Conservation (phyloP, 2,888 invertebrate genomes). For the Amblyjoppa fuscipennis region DNA sequence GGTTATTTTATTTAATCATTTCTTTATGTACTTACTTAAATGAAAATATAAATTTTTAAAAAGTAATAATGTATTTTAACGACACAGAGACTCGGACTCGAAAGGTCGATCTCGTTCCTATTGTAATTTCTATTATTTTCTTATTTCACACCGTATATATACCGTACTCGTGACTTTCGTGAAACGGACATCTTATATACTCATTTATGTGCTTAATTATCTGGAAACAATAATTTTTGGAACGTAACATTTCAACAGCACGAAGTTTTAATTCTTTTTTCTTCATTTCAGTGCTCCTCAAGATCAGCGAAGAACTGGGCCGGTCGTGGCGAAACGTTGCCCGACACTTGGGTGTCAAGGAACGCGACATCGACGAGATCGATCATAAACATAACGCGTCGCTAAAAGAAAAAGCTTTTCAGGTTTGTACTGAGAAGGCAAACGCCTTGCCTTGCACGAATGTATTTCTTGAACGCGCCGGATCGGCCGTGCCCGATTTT, state of each 20-base stretch:
- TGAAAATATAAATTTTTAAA: too few species aligned
- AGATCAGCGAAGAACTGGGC: constrained; percentile 77
- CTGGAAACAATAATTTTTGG: too few species aligned
- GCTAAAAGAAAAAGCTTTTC: constrained; percentile 74
- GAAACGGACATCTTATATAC: too few species aligned
- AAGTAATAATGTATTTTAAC: too few species aligned
- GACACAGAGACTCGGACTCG: too few species aligned
- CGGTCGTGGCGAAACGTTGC: constrained; percentile 79
- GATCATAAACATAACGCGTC: constrained; percentile 71
- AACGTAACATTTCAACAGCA: constrained; percentile 8
- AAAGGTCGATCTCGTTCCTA: too few species aligned
- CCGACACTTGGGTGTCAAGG: constrained; percentile 77
- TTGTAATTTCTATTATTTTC: too few species aligned
- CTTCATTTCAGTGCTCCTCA: constrained; percentile 74
- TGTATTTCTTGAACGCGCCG: constrained; percentile 14
- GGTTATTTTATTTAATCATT: too few species aligned
- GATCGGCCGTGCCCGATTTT: not conserved
- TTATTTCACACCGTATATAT: too few species aligned
- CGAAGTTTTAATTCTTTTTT: constrained; percentile 47
- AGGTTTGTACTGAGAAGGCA: constrained; percentile 69
- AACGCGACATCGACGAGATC: constrained; percentile 78
- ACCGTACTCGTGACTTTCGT: too few species aligned
- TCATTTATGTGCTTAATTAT: too few species aligned
- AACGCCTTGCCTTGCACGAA: not conserved
- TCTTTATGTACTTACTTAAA: too few species aligned